Base-by-base conservation (phyloP, 1,140 invertebrate species). In the Leptopilina clavipes region DNA sequence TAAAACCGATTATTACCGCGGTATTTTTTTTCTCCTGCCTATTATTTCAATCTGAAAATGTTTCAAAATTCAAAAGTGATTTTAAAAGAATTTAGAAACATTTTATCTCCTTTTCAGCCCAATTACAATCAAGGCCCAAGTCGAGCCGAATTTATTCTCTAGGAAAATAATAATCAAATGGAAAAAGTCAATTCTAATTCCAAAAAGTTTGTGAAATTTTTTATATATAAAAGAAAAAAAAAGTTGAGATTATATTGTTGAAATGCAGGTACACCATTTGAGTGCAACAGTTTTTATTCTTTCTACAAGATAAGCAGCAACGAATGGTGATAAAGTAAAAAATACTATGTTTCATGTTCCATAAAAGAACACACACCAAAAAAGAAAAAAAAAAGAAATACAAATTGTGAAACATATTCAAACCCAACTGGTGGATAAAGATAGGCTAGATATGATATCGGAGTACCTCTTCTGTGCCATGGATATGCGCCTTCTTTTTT, bases 341-440 rank as follows among this genome's bases (percentile, higher is more conserved):
- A 52, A 52, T 52, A n/a, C 44, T 45, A 45, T 45, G 48, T 52
- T 52, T 48, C 45, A 48, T 48, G 45, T 48, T 48, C 48, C 48
- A 52, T 52, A 40, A 40, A 40, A 40, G 37, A 40, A 40, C 37
- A 40, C 37, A 40, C 37, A 40, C 37, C n/a, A n/a, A n/a, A n/a
- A 40, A 5, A 40, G 0, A 40, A 5, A 40, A 40, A 52, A 52
- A 52, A 52, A 52, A 52, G 14, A n/a, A 52, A 17, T 52, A 52
- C 78, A 78, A 76, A 45, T 78, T 17, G 76, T 31, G 54, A 75
- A 79, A 80, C 79, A 77, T 82, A 80, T 82, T 77, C 77, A 72
- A 75, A 79, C 48, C 5, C 48, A 52, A 52, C 54, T 25, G 9
- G 18, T 59, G 54, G 54, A 59, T 59, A 59, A 59, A 52, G 48